phyloP scores from a whole-genome alignment of 1,140 invertebrate genomes.

The Drosophila gunungcola region DNA sequence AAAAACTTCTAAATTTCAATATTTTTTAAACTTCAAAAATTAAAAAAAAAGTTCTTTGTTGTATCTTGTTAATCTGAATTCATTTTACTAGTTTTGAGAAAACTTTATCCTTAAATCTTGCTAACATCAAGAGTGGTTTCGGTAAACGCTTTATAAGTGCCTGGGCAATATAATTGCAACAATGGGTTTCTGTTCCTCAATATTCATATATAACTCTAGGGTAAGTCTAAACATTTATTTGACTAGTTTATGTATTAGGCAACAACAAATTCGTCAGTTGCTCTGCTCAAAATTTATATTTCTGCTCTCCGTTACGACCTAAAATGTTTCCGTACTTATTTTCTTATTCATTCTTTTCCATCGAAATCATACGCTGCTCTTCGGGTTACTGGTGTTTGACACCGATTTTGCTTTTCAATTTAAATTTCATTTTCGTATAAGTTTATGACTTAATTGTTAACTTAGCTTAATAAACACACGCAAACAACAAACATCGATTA shows the following conservation, averaged over 20 bases:
- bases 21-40: neutral
- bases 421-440: conserved; percentile 64
- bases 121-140: conserved; percentile 60
- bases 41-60: neutral
- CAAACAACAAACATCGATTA: conserved; percentile 69
- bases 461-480: conserved; percentile 61
- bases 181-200: conserved; percentile 47
- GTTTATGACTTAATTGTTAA: conserved; percentile 39
- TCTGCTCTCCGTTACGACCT: conserved; percentile 15
- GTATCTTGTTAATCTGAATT: conserved; percentile 13
- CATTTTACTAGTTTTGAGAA: conserved; percentile 16
- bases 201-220: conserved; percentile 57
- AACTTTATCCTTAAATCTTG: conserved; percentile 41
- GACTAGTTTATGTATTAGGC: conserved; percentile 64
- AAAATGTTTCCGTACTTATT: conserved; percentile 25
- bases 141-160: conserved; percentile 42
- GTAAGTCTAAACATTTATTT: conserved; percentile 77
- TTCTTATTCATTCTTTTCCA: conserved; percentile 19
- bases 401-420: conserved; percentile 76
- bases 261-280: conserved; percentile 76
- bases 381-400: conserved; percentile 66
- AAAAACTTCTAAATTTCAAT: too few relatives aligned
- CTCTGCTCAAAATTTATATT: conserved; percentile 29
- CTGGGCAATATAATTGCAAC: conserved; percentile 59
- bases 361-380: conserved; percentile 16